Conservation (phyloP, 1,140 invertebrate species). For the Sminthurinus signatus region DNA sequence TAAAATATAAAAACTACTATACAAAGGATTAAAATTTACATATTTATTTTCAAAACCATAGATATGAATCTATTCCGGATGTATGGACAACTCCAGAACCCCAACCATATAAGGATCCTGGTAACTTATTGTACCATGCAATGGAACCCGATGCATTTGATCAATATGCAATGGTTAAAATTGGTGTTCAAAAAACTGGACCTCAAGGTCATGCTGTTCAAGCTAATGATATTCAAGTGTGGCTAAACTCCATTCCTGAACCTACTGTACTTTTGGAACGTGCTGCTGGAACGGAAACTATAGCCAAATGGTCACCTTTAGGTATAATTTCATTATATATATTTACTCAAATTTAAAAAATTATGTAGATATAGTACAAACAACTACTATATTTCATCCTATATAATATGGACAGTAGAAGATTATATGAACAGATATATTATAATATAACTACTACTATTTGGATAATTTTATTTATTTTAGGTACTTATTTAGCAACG, state of each 20-base stretch:
- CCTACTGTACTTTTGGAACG: conserved; percentile 74
- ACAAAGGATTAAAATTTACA: too few species aligned
- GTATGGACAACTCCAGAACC: conserved; percentile 85
- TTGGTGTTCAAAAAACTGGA: conserved; percentile 45
- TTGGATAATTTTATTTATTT: conserved; percentile 75
- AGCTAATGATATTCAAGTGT: conserved; percentile 72
- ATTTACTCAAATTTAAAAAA: too few species aligned
- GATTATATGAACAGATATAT: too few species aligned
- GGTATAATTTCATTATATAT: too few species aligned
- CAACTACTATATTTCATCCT: too few species aligned
- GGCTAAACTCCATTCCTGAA: conserved; percentile 83
- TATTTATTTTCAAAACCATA: too few species aligned
- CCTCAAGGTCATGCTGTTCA: conserved; percentile 36
- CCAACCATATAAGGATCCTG: conserved; percentile 77
- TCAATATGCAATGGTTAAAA: conserved; percentile 83
- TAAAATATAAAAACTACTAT: too few species aligned
- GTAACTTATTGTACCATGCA: conserved; percentile 84
- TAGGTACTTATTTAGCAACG: conserved; percentile 89
- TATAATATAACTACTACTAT: conserved; percentile 85
- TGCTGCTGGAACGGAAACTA: conserved; percentile 87
- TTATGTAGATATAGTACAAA: too few species aligned
- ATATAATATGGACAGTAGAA: too few species aligned
- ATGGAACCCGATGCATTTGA: conserved; percentile 90
- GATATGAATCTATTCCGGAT: conserved; percentile 83
- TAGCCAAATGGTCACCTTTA: conserved; percentile 92